Base-by-base conservation (phyloP, 2,888 invertebrate species). In the Melanchra persicariae region DNA sequence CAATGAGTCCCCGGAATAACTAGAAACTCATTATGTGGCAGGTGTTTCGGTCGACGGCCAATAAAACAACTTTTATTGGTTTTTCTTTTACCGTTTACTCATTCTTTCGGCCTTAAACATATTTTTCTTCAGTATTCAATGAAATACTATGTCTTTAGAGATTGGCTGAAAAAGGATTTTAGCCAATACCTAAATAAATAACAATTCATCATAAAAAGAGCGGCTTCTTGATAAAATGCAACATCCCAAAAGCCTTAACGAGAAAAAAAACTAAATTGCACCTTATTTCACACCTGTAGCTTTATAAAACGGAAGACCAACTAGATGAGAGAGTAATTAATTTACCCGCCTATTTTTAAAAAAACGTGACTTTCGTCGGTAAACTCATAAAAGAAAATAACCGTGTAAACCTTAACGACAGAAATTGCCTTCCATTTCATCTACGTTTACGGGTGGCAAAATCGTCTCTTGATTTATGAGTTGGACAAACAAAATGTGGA, bases 21-120 rank as follows among this genome's bases (percentile, higher is more conserved):
- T 91, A 87, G 89, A 91, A 91, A 88, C 90, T 93, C 90, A 91
- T 93, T 92, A 92, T 86, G 90, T 88, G 88, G 90, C 94, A 94
- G 93, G 93, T 94, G 93, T 90, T 91, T 90, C 87, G 84, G 84
- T 82, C 83, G 87, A 81, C 87, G 83, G 84, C 87, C 88, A 89
- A 90, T 93, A 92, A 93, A 93, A 91, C 89, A 91, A 92, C 88
- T 92, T 93, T 93, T 93, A 93, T 93, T 91, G 89, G 87, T 90
- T 91, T 92, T 88, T 86, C 88, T 90, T 93, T 93, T 89, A 91
- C 88, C 87, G 87, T 89, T 90, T 87, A 88, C 86, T 90, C 87
- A 88, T 90, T 90, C 85, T 88, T 89, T 87, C 81, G 85, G 72
- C 74, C 78, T 86, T 83, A 85, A 87, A 89, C 64, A 88, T 89